These are phyloP conservation scores for Piliocolobus tephrosceles DNA, from an alignment of 2,113 vertebrate genomes.

Conservation along the genomic window DNA sequence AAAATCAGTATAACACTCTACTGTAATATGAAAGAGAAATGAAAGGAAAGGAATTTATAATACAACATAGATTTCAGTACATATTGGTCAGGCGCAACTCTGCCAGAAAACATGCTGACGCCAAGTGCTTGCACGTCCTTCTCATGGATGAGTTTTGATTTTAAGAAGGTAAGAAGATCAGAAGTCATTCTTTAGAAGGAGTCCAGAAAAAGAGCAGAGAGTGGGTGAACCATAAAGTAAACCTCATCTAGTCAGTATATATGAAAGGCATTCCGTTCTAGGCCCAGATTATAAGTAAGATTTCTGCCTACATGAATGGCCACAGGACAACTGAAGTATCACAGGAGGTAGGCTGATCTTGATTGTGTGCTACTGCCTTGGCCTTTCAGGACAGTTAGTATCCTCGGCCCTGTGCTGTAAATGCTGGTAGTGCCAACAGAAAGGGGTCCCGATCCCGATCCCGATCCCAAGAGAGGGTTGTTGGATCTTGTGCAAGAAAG, in stretches of 20 bases:
- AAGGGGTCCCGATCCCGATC: fast-evolving
- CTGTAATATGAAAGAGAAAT: neutral
- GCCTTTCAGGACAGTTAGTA: neutral
- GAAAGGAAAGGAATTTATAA: neutral
- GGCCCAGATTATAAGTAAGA: neutral
- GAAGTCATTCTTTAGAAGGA: neutral
- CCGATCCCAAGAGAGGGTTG: too few species aligned
- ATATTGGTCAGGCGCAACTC: neutral
- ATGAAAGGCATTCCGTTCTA: neutral
- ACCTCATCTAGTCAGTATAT: neutral
- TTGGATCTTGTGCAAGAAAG: too few species aligned
- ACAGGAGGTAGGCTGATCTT: neutral
- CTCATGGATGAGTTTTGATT: neutral
- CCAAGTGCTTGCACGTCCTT: neutral
- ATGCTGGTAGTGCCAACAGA: too few species aligned
- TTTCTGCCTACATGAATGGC: neutral
- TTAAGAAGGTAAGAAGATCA: neutral
- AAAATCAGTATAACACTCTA: neutral
- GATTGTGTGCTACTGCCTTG: neutral
- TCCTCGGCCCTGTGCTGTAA: fast-evolving
- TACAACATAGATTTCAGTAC: neutral
- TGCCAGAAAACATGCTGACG: neutral
- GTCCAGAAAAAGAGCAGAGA: neutral
- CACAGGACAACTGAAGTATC: fast-evolving
- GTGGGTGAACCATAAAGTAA: neutral